These are phyloP conservation scores for Zygogramma bicolorata DNA, from an alignment of 2,888 invertebrate genomes.

Conservation along the genomic window DNA sequence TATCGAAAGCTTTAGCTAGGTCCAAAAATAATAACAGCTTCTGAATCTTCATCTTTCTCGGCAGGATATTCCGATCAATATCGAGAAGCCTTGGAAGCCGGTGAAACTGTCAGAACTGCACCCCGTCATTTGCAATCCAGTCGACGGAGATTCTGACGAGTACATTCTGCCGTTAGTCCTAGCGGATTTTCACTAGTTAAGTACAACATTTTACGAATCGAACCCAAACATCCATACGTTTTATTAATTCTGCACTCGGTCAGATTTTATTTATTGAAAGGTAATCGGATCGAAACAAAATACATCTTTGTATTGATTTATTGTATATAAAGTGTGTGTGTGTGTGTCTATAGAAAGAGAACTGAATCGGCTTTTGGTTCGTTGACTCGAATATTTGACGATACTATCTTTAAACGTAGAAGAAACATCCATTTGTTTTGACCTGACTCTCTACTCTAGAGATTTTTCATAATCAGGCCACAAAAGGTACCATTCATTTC, in stretches of 20 bases:
- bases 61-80: constrained; percentile 71
- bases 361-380: constrained; percentile 12
- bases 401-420: background rate
- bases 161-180: constrained; percentile 71
- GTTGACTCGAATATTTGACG: background rate
- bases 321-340: constrained; percentile 21
- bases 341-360: constrained; percentile 3
- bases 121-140: constrained; percentile 69
- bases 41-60: constrained; percentile 11
- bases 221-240: constrained; percentile 38
- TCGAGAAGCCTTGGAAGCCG: constrained; percentile 72
- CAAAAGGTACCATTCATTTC: too few species aligned
- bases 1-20: too few species aligned
- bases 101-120: constrained; percentile 69
- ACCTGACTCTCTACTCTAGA: background rate
- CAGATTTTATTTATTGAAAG: constrained; percentile 19
- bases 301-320: constrained; percentile 26
- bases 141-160: constrained; percentile 70
- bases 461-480: background rate
- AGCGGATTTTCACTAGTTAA: constrained; percentile 68
- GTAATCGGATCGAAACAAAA: constrained; percentile 18
- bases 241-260: constrained; percentile 32
- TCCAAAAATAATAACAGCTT: too few species aligned
- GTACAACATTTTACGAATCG: constrained; percentile 46
- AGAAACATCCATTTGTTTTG: background rate